Evolutionary conservation across 2,888 invertebrate species (phyloP).

Genomic region (Empis stercorea): DNA sequence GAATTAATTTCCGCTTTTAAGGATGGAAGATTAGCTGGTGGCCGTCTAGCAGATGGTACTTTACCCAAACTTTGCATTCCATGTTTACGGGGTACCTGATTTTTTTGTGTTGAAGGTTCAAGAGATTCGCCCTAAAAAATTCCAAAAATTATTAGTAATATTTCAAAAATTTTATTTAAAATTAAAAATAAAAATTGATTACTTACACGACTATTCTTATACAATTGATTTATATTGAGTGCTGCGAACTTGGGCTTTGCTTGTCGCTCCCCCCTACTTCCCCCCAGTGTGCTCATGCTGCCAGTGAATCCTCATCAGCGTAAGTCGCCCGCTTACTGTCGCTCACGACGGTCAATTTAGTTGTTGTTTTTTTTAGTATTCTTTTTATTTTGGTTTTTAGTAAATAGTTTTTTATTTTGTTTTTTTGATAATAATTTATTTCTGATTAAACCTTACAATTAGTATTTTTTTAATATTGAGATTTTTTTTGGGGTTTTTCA

Average conservation of each 20-base stretch:
- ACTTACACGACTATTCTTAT: constrained; percentile 74
- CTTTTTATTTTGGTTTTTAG: neutral
- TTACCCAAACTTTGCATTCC: constrained; percentile 99
- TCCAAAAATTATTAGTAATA: constrained; percentile 8
- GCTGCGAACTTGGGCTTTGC: constrained; percentile 88
- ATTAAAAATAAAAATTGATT: constrained; percentile 5
- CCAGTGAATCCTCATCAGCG: constrained; percentile 40
- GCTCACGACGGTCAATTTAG: constrained; percentile 14
- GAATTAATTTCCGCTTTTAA: constrained; percentile 77
- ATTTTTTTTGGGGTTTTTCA: no score
- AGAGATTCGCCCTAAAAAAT: constrained; percentile 63
- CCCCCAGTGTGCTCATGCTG: constrained; percentile 40
- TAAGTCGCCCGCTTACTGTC: constrained; percentile 32
- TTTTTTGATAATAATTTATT: no score
- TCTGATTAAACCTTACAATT: no score
- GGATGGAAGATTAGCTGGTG: constrained; percentile 98
- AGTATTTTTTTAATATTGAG: no score
- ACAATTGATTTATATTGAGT: constrained; percentile 96
- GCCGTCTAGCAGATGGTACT: constrained; percentile 94
- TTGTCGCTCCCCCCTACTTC: constrained; percentile 40
- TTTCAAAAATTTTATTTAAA: constrained; percentile 5
- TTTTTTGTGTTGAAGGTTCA: constrained; percentile 79
- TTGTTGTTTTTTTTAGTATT: neutral
- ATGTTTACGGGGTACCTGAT: constrained; percentile 90
- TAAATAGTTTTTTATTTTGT: no score